These are phyloP conservation scores for Alces alces DNA, from an alignment of 2,113 vertebrate genomes.

Conservation along the genomic window DNA sequence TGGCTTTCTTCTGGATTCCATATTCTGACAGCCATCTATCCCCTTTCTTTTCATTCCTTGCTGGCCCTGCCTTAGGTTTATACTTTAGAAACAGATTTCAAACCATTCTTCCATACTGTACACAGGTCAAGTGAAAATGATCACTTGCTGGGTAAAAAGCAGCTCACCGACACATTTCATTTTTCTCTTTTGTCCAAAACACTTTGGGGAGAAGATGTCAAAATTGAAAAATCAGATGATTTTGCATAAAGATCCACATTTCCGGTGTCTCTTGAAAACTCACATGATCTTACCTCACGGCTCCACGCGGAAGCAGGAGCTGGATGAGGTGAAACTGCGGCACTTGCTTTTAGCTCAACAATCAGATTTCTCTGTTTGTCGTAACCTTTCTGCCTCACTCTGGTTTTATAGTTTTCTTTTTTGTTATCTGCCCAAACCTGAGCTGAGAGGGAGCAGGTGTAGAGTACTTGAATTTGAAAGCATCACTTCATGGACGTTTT, in stretches of 20 bases:
- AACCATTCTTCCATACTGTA: not conserved
- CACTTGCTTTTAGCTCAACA: not conserved
- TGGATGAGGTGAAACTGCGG: too few species aligned
- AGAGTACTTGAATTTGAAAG: not conserved
- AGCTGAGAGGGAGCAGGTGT: not conserved
- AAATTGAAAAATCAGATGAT: not conserved
- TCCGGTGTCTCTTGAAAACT: not conserved
- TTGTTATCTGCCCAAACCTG: not conserved
- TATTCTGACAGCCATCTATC: not conserved
- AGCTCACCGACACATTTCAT: not conserved
- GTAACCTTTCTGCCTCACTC: not conserved
- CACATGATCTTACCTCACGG: not conserved
- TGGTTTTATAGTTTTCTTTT: not conserved
- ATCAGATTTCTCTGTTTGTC: not conserved
- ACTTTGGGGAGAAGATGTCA: not conserved
- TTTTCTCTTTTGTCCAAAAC: not conserved
- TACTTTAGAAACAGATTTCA: not conserved
- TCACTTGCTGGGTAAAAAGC: not conserved
- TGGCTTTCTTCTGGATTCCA: not conserved
- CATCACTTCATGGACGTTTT: not conserved
- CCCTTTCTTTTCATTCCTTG: not conserved
- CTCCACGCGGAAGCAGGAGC: not conserved
- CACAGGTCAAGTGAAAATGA: not conserved
- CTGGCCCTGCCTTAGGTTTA: not conserved
- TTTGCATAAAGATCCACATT: not conserved